These are phyloP conservation scores for Polyodon spathula DNA, from an alignment of 2,113 vertebrate genomes.

Conservation along the genomic window DNA sequence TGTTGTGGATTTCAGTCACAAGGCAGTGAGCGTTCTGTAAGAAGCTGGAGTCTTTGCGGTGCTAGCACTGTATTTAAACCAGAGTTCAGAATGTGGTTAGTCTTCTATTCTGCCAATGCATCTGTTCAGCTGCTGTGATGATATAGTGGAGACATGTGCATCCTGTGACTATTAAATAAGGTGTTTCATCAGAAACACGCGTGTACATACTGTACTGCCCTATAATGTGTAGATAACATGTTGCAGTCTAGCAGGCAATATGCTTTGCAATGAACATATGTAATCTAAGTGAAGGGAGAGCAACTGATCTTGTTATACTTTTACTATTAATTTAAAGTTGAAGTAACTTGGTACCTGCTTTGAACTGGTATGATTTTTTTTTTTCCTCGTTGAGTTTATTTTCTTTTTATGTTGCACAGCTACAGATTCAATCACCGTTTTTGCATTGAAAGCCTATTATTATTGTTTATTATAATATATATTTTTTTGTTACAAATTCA, in stretches of 20 bases:
- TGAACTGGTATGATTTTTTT: background rate
- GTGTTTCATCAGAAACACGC: background rate
- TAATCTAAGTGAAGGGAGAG: background rate
- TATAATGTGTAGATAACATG: background rate
- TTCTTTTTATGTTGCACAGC: too few relatives aligned
- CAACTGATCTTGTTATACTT: background rate
- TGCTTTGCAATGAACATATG: background rate
- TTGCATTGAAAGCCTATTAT: slow-evolving; percentile 1
- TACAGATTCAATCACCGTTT: background rate
- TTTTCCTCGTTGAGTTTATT: slow-evolving; percentile 1
- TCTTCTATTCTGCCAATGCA: background rate
- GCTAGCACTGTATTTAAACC: background rate
- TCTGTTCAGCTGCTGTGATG: slow-evolving; percentile 1
- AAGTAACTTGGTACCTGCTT: background rate
- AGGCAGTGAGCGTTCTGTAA: too few relatives aligned
- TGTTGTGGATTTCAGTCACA: too few relatives aligned
- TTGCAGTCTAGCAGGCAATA: background rate
- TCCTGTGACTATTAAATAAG: slow-evolving; percentile 1
- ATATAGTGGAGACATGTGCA: background rate
- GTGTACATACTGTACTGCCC: background rate
- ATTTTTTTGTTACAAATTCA: too few relatives aligned
- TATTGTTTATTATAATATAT: background rate
- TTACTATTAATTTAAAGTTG: background rate
- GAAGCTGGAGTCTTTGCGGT: background rate
- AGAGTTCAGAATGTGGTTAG: background rate